Evolutionary conservation across 2,888 invertebrate species (phyloP).

Genomic region (Aphodius granarius): DNA sequence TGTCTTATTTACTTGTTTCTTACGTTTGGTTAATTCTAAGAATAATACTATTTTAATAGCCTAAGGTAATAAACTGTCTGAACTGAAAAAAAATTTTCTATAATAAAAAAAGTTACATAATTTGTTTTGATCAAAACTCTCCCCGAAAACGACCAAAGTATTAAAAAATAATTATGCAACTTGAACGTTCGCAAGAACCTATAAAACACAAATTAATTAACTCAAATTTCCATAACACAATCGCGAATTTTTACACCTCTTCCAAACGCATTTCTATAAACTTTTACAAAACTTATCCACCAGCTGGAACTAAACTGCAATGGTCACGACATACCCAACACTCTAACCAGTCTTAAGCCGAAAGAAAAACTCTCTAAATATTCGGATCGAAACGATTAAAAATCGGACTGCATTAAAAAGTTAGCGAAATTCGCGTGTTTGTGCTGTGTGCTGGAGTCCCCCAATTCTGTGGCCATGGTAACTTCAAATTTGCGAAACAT

Average conservation of each 20-base stretch:
- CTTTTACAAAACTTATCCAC: background rate
- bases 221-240: background rate
- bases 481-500: background rate
- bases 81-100: background rate
- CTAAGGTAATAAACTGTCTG: background rate
- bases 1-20: background rate
- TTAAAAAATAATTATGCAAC: background rate
- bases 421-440: background rate
- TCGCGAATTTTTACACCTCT: background rate
- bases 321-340: background rate
- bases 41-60: background rate
- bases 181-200: background rate
- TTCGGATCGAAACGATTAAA: background rate
- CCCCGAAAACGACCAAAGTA: background rate
- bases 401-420: background rate
- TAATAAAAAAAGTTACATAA: background rate
- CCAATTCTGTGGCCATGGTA: background rate
- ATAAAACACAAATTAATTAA: background rate
- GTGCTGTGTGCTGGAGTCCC: background rate
- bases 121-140: background rate
- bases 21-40: background rate
- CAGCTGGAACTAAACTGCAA: background rate
- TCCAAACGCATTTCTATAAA: background rate
- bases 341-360: background rate
- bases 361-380: background rate